These are phyloP conservation scores for Linepithema humile DNA, from an alignment of 1,140 invertebrate genomes.

Conservation along the genomic window DNA sequence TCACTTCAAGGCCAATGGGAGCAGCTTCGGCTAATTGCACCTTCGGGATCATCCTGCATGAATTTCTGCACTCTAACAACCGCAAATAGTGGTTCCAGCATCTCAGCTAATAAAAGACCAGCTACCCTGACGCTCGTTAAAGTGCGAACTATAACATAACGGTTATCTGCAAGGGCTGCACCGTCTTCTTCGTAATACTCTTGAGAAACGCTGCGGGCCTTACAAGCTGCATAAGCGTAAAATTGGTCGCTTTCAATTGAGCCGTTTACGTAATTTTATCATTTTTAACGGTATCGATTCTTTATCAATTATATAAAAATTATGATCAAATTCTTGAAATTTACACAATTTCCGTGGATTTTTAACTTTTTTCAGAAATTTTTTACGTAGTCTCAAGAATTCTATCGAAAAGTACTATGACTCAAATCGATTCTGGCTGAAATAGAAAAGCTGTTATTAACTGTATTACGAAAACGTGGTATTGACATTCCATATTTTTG, in stretches of 20 bases:
- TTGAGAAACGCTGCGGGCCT: neutral
- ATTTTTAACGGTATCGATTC: neutral
- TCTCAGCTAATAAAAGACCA: constrained; percentile 18
- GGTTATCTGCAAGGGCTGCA: constrained; percentile 5
- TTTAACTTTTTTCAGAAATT: neutral
- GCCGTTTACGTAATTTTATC: neutral
- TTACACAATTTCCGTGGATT: neutral
- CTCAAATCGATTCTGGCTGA: neutral
- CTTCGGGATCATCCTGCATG: constrained; percentile 14
- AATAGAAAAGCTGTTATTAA: neutral
- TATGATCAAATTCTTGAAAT: neutral
- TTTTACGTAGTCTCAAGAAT: neutral
- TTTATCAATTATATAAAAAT: neutral
- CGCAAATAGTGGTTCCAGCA: neutral
- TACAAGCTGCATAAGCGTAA: neutral
- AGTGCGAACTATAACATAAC: constrained; percentile 11
- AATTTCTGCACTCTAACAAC: constrained; percentile 30
- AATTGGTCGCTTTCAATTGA: neutral
- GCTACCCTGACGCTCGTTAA: neutral
- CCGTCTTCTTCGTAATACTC: neutral
- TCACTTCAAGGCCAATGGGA: constrained; percentile 52
- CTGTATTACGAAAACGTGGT: neutral
- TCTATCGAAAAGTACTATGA: neutral
- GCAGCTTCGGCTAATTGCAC: constrained; percentile 55
- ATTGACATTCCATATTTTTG: neutral